These are phyloP conservation scores for Garra rufa DNA, from an alignment of 2,113 vertebrate species.

Conservation along the genomic window DNA sequence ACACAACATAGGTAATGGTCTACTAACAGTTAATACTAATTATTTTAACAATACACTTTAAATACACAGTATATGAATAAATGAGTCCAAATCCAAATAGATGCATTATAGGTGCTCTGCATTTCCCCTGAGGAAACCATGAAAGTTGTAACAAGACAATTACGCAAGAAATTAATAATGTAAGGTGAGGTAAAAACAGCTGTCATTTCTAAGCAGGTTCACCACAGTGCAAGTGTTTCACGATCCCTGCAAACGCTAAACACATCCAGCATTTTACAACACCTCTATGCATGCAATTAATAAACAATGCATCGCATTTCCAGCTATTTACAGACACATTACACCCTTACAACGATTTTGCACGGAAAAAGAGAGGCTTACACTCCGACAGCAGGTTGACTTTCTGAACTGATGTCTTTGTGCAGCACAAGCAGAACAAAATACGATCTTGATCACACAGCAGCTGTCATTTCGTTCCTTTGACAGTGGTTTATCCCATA, in stretches of 20 bases:
- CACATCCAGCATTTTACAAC: conserved; percentile 4
- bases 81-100: background rate
- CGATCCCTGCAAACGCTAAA: background rate
- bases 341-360: background rate
- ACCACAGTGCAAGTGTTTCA: background rate
- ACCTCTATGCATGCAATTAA: background rate
- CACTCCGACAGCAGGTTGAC: conserved; percentile 26
- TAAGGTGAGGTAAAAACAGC: background rate
- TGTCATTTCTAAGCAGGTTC: background rate
- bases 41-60: too few species aligned
- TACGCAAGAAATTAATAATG: background rate
- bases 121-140: background rate
- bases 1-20: background rate
- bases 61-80: background rate
- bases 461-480: conserved; percentile 1
- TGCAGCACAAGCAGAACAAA: conserved; percentile 6
- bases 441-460: background rate
- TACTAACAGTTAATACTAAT: background rate
- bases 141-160: background rate
- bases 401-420: conserved; percentile 5
- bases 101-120: background rate
- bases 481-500: background rate
- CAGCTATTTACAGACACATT: background rate
- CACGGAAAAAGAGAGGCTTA: background rate
- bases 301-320: conserved; percentile 11